Evolutionary conservation across 1,140 invertebrate genomes (phyloP).

Genomic region (Nephotettix cincticeps): DNA sequence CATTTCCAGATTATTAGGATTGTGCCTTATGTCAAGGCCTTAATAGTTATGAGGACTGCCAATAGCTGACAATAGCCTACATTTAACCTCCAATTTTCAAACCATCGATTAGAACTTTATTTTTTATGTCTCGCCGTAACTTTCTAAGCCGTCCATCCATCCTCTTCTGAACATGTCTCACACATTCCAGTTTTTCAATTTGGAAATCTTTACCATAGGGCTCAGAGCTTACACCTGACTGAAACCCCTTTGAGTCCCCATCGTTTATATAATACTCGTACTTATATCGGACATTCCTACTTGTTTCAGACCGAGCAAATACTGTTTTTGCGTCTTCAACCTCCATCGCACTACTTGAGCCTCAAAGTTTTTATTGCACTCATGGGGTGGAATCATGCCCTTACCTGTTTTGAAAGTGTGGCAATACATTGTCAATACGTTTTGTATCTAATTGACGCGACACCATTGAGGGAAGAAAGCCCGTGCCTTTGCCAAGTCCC

Average conservation of each 20-base stretch:
- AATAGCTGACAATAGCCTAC: conserved; percentile 37
- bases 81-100: conserved; percentile 29
- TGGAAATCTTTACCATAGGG: conserved; percentile 36
- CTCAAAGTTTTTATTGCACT: conserved; percentile 34
- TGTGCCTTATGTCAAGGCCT: conserved; percentile 39
- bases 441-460: no score
- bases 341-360: conserved; percentile 39
- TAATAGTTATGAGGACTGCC: conserved; percentile 38
- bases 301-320: conserved; percentile 29
- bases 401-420: no score
- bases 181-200: conserved; percentile 38
- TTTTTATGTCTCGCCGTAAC: neutral
- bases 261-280: conserved; percentile 38
- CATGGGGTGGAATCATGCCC: neutral
- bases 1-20: conserved; percentile 36
- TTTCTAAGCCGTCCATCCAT: conserved; percentile 31
- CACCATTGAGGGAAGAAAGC: no score
- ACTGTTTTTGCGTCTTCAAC: conserved; percentile 17
- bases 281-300: conserved; percentile 29
- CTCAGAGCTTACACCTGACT: conserved; percentile 17
- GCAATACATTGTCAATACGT: no score
- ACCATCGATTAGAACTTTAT: neutral
- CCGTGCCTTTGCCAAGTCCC: no score
- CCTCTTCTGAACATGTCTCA: conserved; percentile 39
- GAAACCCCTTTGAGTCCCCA: conserved; percentile 34